Conservation (phyloP, 2,797 vertebrate species). For the Cetoscarus ocellatus region DNA sequence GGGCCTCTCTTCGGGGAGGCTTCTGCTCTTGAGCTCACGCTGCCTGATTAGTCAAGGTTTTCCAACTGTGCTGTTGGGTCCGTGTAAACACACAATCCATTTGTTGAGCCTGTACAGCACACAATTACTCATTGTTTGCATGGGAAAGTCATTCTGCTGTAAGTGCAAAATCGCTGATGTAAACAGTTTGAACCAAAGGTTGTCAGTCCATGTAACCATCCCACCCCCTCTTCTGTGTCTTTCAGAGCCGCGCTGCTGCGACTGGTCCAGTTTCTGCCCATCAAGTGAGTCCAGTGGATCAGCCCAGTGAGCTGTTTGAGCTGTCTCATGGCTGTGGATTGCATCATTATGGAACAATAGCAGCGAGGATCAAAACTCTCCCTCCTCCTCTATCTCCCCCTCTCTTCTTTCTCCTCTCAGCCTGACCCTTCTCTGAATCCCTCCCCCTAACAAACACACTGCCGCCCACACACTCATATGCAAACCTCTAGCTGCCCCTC, state of each 20-base stretch:
- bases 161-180: slow-evolving; percentile 45
- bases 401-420: slow-evolving; percentile 25
- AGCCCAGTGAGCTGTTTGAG: slow-evolving; percentile 21
- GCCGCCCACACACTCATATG: slow-evolving; percentile 27
- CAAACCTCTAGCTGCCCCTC: slow-evolving; percentile 52
- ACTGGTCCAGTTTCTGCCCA: slow-evolving; percentile 35
- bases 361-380: slow-evolving; percentile 42
- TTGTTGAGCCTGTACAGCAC: slow-evolving; percentile 28
- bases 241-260: slow-evolving; percentile 59
- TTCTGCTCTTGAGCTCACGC: slow-evolving; percentile 45
- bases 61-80: slow-evolving; percentile 53
- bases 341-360: slow-evolving; percentile 61
- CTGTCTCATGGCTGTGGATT: slow-evolving; percentile 30
- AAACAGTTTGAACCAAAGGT: slow-evolving; percentile 40
- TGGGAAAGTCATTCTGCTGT: slow-evolving; percentile 22
- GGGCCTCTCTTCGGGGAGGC: slow-evolving; percentile 30
- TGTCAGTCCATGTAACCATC: slow-evolving; percentile 35
- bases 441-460: slow-evolving; percentile 29
- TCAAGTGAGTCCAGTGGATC: slow-evolving; percentile 23
- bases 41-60: slow-evolving; percentile 49
- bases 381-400: slow-evolving; percentile 36
- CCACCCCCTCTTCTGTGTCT: slow-evolving; percentile 40
- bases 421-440: slow-evolving; percentile 25
- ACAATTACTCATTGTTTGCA: slow-evolving; percentile 61
- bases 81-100: slow-evolving; percentile 65